Conservation (phyloP, 2,113 vertebrate genomes). For the Myrmophylax atrothorax region DNA sequence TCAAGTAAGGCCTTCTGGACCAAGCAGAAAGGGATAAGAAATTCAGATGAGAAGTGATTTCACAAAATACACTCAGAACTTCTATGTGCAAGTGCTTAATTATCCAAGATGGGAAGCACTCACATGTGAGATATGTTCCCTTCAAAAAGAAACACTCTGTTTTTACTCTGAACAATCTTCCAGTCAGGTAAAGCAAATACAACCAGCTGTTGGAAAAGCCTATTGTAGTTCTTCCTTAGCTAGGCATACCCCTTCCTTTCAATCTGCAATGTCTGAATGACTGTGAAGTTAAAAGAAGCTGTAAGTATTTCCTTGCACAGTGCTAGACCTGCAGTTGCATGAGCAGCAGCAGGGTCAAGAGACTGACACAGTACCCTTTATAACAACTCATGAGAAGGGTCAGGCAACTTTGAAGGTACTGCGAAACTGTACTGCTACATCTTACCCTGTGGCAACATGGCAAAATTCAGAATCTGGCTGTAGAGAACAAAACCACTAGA, state of each 20-base stretch:
- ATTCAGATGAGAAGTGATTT: background rate
- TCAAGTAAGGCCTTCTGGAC: background rate
- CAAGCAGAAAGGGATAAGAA: background rate
- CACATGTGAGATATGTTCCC: fast-evolving
- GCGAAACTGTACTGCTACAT: background rate
- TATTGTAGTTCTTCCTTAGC: background rate
- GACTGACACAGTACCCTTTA: background rate
- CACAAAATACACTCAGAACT: background rate
- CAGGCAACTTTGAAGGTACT: background rate
- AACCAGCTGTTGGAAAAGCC: background rate
- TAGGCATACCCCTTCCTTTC: background rate
- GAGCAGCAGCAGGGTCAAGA: background rate
- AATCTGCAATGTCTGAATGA: background rate
- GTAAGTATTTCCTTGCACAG: background rate
- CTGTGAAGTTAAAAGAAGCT: background rate
- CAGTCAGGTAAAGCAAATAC: background rate
- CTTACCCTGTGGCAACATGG: fast-evolving
- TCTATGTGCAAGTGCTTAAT: fast-evolving
- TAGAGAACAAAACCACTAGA: background rate
- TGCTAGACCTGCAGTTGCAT: background rate
- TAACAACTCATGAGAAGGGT: background rate
- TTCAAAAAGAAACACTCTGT: background rate
- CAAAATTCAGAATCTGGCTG: background rate
- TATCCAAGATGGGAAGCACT: background rate
- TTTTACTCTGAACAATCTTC: background rate